Evolutionary conservation across 2,888 invertebrate species (phyloP).

Genomic region (Trichopoda pennipes): DNA sequence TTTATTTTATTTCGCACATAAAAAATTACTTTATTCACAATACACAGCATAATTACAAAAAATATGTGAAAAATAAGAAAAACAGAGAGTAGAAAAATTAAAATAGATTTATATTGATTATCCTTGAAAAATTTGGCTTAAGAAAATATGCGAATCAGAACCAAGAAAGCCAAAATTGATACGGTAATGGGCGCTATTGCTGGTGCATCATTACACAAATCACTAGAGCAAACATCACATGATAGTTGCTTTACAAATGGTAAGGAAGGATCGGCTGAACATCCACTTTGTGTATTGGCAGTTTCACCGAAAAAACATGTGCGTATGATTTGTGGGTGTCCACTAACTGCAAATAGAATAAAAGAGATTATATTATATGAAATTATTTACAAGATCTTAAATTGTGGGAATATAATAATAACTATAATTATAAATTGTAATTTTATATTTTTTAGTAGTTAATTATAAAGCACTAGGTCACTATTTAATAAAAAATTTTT

Average conservation of each 20-base stretch:
- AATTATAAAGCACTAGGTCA: too few relatives aligned
- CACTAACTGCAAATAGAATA: slow-evolving; percentile 63
- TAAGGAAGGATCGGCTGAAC: slow-evolving; percentile 74
- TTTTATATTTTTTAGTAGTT: too few relatives aligned
- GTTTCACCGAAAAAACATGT: slow-evolving; percentile 78
- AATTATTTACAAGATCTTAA: too few relatives aligned
- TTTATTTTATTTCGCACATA: too few relatives aligned
- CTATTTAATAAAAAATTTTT: too few relatives aligned
- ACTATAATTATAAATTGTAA: too few relatives aligned
- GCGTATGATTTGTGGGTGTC: slow-evolving; percentile 68
- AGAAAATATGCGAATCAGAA: slow-evolving; percentile 76
- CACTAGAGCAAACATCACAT: slow-evolving; percentile 76
- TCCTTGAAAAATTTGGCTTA: slow-evolving; percentile 67
- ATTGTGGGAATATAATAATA: too few relatives aligned
- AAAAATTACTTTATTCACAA: too few relatives aligned
- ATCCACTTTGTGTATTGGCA: slow-evolving; percentile 73
- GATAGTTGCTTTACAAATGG: slow-evolving; percentile 75
- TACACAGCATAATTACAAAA: background rate
- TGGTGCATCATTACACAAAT: slow-evolving; percentile 77
- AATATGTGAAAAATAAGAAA: background rate
- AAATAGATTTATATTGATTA: background rate
- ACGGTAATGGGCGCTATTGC: slow-evolving; percentile 73
- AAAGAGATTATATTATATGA: background rate
- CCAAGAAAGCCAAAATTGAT: slow-evolving; percentile 74
- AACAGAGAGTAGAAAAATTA: background rate